phyloP scores from a whole-genome alignment of 2,888 invertebrate genomes.

The Leucania comma region DNA sequence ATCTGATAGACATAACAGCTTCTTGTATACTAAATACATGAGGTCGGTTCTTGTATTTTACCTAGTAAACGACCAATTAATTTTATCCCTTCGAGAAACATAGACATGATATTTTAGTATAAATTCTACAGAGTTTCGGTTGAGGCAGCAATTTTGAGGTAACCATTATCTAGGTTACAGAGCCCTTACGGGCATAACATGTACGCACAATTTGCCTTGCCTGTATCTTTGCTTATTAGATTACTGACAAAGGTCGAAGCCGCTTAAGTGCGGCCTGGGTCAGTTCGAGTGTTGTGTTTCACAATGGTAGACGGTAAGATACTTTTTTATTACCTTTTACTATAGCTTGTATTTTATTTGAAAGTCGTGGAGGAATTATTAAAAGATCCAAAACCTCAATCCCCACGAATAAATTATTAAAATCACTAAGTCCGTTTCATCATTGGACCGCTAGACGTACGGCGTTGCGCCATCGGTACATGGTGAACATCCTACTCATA shows the following conservation, averaged over 20 bases:
- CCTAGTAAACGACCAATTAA: not conserved
- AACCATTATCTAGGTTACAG: not conserved
- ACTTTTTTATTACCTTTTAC: not conserved
- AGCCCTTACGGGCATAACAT: not conserved
- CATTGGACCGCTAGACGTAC: too few species aligned
- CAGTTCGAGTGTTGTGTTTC: conserved; percentile 49
- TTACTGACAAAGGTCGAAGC: conserved; percentile 55
- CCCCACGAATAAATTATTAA: not conserved
- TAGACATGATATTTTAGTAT: not conserved
- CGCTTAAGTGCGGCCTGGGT: conserved; percentile 39
- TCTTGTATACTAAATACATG: not conserved
- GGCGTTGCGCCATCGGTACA: too few species aligned
- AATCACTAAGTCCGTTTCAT: too few species aligned
- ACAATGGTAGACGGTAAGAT: conserved; percentile 78
- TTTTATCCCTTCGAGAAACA: not conserved
- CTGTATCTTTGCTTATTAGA: conserved; percentile 53
- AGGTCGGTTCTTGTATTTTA: not conserved
- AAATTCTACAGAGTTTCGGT: not conserved
- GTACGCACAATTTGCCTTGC: conserved; percentile 9
- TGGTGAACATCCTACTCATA: too few species aligned
- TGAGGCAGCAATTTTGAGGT: not conserved
- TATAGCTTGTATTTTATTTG: not conserved
- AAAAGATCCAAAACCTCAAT: not conserved
- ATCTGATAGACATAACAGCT: not conserved
- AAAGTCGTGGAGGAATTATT: not conserved